phyloP scores from a whole-genome alignment of 2,113 vertebrate genomes.

The Poeciliopsis retropinna region DNA sequence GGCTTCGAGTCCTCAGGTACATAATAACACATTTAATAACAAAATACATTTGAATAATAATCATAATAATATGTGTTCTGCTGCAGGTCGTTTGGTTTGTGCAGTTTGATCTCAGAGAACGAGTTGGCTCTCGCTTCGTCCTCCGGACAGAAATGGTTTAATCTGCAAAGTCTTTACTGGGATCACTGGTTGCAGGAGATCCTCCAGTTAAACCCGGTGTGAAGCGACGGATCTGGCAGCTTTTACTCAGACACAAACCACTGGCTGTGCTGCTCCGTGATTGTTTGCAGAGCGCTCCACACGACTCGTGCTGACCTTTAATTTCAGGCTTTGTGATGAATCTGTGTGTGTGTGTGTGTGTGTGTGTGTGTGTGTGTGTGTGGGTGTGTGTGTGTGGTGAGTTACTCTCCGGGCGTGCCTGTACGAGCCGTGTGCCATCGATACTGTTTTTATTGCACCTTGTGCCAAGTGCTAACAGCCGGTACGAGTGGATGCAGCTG shows the following conservation, averaged over 20 bases:
- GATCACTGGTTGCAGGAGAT: slow-evolving; percentile 1
- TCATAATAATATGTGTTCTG: too few relatives aligned
- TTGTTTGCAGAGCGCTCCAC: slow-evolving; percentile 59
- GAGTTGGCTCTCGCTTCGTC: too few relatives aligned
- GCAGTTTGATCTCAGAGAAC: too few relatives aligned
- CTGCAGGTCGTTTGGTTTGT: too few relatives aligned
- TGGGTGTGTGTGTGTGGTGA: slow-evolving; percentile 49
- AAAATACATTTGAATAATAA: too few relatives aligned
- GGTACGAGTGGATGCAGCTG: slow-evolving; percentile 69
- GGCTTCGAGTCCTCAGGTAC: too few relatives aligned
- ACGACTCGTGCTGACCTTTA: slow-evolving; percentile 60
- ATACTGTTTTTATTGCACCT: slow-evolving; percentile 75
- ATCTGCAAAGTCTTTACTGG: neutral
- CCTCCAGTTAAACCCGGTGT: neutral
- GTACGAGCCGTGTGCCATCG: slow-evolving; percentile 56
- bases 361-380: too few relatives aligned
- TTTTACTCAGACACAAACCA: slow-evolving; percentile 8
- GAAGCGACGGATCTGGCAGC: neutral
- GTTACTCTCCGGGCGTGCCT: slow-evolving; percentile 58
- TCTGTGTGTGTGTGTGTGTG: slow-evolving; percentile 19
- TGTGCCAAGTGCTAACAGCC: slow-evolving; percentile 70
- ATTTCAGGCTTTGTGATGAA: slow-evolving; percentile 48
- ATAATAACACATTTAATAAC: too few relatives aligned
- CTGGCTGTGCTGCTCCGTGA: slow-evolving; percentile 49
- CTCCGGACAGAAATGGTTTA: neutral